A percentile compares a stretch with the other conserved stretches of the same genome.
Evolutionary conservation across 2,888 invertebrate genomes (phyloP).

Genomic region (Parnassius smintheus): DNA sequence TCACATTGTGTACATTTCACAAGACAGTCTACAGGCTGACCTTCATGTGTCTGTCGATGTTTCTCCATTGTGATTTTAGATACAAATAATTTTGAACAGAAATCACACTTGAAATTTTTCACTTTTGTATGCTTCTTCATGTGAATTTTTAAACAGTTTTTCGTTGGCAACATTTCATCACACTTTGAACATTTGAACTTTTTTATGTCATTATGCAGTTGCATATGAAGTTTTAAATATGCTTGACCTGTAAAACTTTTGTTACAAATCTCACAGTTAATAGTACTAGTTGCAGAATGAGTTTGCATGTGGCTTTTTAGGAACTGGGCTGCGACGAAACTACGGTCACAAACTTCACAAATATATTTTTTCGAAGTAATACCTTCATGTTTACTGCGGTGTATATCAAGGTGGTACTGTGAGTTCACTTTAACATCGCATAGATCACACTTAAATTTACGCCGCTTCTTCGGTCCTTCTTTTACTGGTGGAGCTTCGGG

Average conservation of each 20-base stretch:
- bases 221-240: slow-evolving; percentile 73
- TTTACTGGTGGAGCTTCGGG: slow-evolving; percentile 53
- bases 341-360: slow-evolving; percentile 72
- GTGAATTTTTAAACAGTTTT: slow-evolving; percentile 72
- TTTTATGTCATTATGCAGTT: slow-evolving; percentile 72
- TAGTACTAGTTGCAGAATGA: slow-evolving; percentile 66
- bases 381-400: slow-evolving; percentile 73
- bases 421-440: slow-evolving; percentile 76
- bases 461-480: slow-evolving; percentile 64
- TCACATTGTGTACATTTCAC: slow-evolving; percentile 74
- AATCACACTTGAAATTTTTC: slow-evolving; percentile 75
- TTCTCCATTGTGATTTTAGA: slow-evolving; percentile 77
- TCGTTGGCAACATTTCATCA: slow-evolving; percentile 74
- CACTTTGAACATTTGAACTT: slow-evolving; percentile 76
- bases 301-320: slow-evolving; percentile 76
- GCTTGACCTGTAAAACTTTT: slow-evolving; percentile 75
- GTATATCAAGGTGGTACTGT: slow-evolving; percentile 73
- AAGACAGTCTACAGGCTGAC: slow-evolving; percentile 71
- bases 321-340: slow-evolving; percentile 74
- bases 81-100: slow-evolving; percentile 69
- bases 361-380: slow-evolving; percentile 65
- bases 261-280: slow-evolving; percentile 71
- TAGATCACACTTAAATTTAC: slow-evolving; percentile 72
- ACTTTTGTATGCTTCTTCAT: slow-evolving; percentile 77
- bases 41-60: slow-evolving; percentile 68